These are phyloP conservation scores for Tenthredo distinguenda DNA, from an alignment of 2,888 invertebrate species.

Conservation along the genomic window DNA sequence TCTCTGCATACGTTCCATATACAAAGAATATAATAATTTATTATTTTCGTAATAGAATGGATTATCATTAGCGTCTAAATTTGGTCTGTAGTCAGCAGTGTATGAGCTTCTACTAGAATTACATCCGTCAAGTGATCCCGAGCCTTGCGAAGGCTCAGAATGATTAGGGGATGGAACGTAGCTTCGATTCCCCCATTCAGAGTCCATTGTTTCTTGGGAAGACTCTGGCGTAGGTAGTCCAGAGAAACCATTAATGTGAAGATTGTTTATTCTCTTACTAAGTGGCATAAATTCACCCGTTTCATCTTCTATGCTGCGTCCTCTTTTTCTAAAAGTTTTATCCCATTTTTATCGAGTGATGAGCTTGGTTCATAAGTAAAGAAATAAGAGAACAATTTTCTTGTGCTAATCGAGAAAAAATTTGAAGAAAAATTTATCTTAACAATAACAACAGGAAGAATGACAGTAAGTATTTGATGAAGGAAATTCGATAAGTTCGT, in stretches of 20 bases:
- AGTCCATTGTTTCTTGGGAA: slow-evolving; percentile 66
- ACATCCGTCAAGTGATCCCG: slow-evolving; percentile 70
- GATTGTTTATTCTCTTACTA: slow-evolving; percentile 94
- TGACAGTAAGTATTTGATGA: neutral
- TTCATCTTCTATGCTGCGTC: slow-evolving; percentile 85
- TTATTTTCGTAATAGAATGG: slow-evolving; percentile 92
- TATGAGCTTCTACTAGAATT: slow-evolving; percentile 72
- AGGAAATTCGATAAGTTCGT: neutral
- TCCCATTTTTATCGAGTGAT: neutral
- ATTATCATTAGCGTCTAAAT: slow-evolving; percentile 88
- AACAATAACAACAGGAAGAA: neutral
- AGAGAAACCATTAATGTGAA: slow-evolving; percentile 85
- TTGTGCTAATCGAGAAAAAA: neutral
- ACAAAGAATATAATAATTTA: slow-evolving; percentile 91
- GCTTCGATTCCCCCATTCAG: slow-evolving; percentile 70
- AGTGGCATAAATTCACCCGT: slow-evolving; percentile 91
- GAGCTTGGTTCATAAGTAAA: neutral
- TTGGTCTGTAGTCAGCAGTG: slow-evolving; percentile 84
- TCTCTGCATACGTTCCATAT: slow-evolving; percentile 89
- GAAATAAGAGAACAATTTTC: neutral
- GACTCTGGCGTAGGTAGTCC: slow-evolving; percentile 64
- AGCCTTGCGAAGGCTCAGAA: slow-evolving; percentile 73
- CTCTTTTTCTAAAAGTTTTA: slow-evolving; percentile 84
- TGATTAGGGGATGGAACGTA: slow-evolving; percentile 74
- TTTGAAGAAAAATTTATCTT: neutral